phyloP scores from a whole-genome alignment of 2,888 invertebrate species.

The Protophormia terraenovae region DNA sequence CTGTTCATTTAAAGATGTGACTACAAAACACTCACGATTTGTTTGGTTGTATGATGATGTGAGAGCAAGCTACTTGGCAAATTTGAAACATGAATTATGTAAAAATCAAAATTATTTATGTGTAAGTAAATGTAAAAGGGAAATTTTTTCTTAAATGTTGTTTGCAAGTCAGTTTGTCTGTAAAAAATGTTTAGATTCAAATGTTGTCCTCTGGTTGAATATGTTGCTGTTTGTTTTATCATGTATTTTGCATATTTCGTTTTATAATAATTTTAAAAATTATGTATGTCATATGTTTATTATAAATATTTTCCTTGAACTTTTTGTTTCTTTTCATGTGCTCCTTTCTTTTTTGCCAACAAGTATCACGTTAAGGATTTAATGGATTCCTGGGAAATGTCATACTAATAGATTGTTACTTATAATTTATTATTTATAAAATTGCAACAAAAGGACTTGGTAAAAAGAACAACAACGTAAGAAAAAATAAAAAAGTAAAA shows the following conservation, averaged over 20 bases:
- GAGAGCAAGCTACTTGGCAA: slow-evolving; percentile 27
- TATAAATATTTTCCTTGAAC: not conserved
- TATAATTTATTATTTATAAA: slow-evolving; percentile 54
- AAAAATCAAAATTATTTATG: slow-evolving; percentile 45
- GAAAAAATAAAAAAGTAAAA: no score
- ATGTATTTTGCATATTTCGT: slow-evolving; percentile 61
- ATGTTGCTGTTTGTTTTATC: slow-evolving; percentile 3
- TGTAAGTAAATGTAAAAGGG: not conserved
- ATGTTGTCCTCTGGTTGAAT: slow-evolving; percentile 2
- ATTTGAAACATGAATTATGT: slow-evolving; percentile 58
- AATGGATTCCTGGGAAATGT: slow-evolving; percentile 56
- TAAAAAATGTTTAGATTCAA: slow-evolving; percentile 21
- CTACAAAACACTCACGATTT: no score
- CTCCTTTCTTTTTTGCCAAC: not conserved
- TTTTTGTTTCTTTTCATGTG: not conserved
- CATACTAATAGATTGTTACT: slow-evolving; percentile 53
- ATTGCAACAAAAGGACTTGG: slow-evolving; percentile 4
- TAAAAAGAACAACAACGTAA: no score
- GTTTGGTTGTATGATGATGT: not conserved
- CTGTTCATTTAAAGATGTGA: slow-evolving; percentile 24
- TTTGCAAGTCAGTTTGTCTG: slow-evolving; percentile 16
- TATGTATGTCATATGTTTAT: not conserved
- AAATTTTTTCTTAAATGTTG: not conserved
- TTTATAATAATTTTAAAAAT: slow-evolving; percentile 42
- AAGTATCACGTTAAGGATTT: slow-evolving; percentile 48